These are phyloP conservation scores for Sebastes miniatus DNA, from an alignment of 2,797 vertebrate genomes.

Conservation along the genomic window DNA sequence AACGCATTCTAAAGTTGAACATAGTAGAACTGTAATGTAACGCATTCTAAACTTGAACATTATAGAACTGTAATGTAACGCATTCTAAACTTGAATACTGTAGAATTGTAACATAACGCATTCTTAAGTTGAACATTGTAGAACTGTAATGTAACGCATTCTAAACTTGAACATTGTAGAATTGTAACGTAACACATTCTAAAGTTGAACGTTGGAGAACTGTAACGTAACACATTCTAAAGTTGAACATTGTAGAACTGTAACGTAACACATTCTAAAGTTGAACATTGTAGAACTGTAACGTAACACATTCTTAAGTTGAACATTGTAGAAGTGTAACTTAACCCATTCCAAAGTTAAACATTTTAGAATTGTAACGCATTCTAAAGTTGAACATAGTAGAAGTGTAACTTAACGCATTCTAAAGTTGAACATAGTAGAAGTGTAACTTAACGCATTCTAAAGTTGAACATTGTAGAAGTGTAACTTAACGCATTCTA, in stretches of 20 bases:
- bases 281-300: rapidly evolving
- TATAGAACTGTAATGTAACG: rapidly evolving
- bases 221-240: too few species aligned
- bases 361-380: rapidly evolving
- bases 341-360: rapidly evolving
- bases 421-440: too few species aligned
- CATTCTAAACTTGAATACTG: rapidly evolving
- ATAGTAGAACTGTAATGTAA: rapidly evolving
- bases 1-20: too few species aligned
- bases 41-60: rapidly evolving
- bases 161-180: too few species aligned
- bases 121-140: rapidly evolving
- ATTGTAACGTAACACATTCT: too few species aligned
- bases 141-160: too few species aligned
- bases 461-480: too few species aligned
- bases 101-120: rapidly evolving
- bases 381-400: rapidly evolving
- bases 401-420: rapidly evolving
- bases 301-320: rapidly evolving
- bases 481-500: too few species aligned
- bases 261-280: rapidly evolving
- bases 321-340: rapidly evolving
- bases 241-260: rapidly evolving
- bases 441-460: too few species aligned
- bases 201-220: rapidly evolving